Evolutionary conservation across 2,888 invertebrate species (phyloP).

Genomic region (Antitype chi): DNA sequence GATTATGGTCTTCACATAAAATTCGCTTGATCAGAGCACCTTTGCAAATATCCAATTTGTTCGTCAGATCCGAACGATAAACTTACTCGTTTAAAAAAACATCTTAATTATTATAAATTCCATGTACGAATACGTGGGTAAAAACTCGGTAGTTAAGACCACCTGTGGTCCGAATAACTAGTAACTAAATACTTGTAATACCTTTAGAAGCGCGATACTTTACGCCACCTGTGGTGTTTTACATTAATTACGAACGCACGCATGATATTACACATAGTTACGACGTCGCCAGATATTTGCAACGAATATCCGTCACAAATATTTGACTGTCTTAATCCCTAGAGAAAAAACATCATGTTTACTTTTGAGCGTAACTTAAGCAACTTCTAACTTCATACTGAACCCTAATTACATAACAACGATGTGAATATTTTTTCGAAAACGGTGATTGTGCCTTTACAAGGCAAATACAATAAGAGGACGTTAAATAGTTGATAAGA

Average conservation of each 20-base stretch:
- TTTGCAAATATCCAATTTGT: constrained; percentile 34
- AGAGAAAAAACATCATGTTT: background rate
- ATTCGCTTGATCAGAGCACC: background rate
- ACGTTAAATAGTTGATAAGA: background rate
- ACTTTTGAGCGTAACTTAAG: background rate
- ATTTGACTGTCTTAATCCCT: background rate
- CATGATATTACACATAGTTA: constrained; percentile 30
- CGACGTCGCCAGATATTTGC: constrained; percentile 19
- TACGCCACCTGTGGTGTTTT: constrained; percentile 53
- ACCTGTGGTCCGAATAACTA: constrained; percentile 52
- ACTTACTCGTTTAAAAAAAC: constrained; percentile 26
- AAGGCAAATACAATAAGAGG: background rate
- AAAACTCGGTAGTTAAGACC: constrained; percentile 51
- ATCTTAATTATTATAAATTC: constrained; percentile 47
- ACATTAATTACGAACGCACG: constrained; percentile 33
- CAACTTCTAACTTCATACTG: background rate
- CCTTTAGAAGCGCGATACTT: constrained; percentile 37
- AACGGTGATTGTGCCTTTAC: background rate
- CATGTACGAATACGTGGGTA: constrained; percentile 17
- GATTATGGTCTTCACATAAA: background rate
- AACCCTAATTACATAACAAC: background rate
- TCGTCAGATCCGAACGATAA: constrained; percentile 18
- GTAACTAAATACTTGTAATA: constrained; percentile 56
- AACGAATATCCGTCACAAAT: constrained; percentile 24
- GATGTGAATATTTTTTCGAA: background rate